Evolutionary conservation across 2,888 invertebrate species (phyloP), one percentile per base, ranked within the genome.

Genomic region (Synergus itoensis): DNA sequence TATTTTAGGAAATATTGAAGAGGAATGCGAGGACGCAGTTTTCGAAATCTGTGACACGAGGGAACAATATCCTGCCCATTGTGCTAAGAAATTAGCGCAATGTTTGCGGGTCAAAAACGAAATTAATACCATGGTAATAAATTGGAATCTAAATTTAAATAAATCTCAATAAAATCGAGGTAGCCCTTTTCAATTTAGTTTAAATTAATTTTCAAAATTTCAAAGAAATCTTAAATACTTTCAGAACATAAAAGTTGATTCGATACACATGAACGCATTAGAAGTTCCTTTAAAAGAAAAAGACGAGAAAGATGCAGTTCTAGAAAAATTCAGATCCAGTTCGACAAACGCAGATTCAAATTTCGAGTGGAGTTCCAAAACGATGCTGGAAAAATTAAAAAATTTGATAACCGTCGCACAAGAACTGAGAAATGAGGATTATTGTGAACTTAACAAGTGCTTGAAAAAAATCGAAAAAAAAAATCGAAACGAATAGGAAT

Each of bases 21-120:
- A 89, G 80, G 79, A 88, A 79, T 91, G 90, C 62, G 90, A 90
- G 73, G 87, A 91, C 21, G 88, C 86, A 0, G 79, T 91, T 1
- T 89, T 88, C 64, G 85, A 87, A 79, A 77, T 91, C 2, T 90
- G 89, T 40, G 89, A 89, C 67, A 86, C 87, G 28, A 84, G 91
- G 76, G 89, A 90, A 84, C 84, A 84, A 60, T 90, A 87, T 79
- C 89, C 91, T 3, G 21, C 75, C 14, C 82, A 81, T 73, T 91
- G 91, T 80, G 86, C 87, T 0, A 82, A 88, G 9, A 88, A 90
- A 80, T 81, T 90, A 16, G 84, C 82, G 45, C 86, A 86, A 62
- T 86, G 83, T 40, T 84, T 89, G 41, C 78, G 79, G 45, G 82
- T 89, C 2, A 84, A 78, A 43, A 90, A 48, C 14, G 73, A 73